Conservation (phyloP, 2,113 vertebrate species). For the Acinonyx jubatus region DNA sequence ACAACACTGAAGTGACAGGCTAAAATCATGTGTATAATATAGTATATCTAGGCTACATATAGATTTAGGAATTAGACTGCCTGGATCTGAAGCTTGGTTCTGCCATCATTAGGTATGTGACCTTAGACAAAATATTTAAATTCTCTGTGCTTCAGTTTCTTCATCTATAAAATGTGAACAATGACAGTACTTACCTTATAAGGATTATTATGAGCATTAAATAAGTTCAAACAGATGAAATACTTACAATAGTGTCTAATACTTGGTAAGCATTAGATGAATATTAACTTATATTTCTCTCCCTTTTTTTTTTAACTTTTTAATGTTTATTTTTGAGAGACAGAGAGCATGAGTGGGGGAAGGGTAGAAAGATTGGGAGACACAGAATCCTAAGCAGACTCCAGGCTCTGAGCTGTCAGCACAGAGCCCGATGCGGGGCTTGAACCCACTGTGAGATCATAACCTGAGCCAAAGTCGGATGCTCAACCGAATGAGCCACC, state of each 20-base stretch:
- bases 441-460: too few relatives aligned
- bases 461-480: too few relatives aligned
- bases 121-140: not conserved
- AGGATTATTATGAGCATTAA: not conserved
- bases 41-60: not conserved
- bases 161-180: not conserved
- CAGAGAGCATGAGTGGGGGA: too few relatives aligned
- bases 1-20: not conserved
- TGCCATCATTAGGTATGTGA: not conserved
- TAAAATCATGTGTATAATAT: not conserved
- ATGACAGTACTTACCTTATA: not conserved
- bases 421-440: too few relatives aligned
- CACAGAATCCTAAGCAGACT: too few relatives aligned
- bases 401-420: too few relatives aligned
- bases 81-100: not conserved
- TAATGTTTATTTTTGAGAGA: too few relatives aligned
- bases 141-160: not conserved
- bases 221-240: not conserved
- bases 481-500: too few relatives aligned
- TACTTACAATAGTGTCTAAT: not conserved
- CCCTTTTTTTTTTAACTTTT: too few relatives aligned
- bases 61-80: not conserved
- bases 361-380: too few relatives aligned
- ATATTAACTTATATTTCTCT: not conserved
- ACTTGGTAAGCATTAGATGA: not conserved